phyloP scores from a whole-genome alignment of 2,888 invertebrate species.

The Sturmia bella region DNA sequence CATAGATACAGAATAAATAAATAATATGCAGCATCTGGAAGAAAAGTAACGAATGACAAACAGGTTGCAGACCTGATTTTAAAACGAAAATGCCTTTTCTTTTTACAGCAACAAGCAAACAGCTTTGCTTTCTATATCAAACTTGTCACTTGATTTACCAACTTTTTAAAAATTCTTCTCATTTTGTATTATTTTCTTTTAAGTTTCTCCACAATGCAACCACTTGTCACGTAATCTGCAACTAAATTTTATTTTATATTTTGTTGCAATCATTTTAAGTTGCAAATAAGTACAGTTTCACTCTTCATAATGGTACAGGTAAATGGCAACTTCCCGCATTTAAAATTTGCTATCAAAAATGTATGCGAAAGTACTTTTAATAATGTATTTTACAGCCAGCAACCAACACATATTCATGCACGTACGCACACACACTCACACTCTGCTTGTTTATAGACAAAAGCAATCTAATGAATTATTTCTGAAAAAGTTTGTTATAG shows the following conservation, averaged over 20 bases:
- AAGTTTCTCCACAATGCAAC: not conserved
- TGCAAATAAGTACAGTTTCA: constrained; percentile 41
- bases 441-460: not conserved
- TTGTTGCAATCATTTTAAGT: not conserved
- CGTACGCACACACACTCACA: not conserved
- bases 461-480: constrained; percentile 1
- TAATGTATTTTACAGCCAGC: constrained; percentile 1
- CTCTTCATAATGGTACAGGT: constrained; percentile 39
- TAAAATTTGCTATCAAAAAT: constrained; percentile 32
- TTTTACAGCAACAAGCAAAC: too few relatives aligned
- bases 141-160: too few relatives aligned
- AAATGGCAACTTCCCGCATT: constrained; percentile 53
- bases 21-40: too few relatives aligned
- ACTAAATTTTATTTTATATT: not conserved
- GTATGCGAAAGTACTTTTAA: constrained; percentile 33
- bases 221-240: not conserved
- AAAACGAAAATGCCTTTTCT: too few relatives aligned
- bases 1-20: too few relatives aligned
- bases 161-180: too few relatives aligned
- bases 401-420: not conserved
- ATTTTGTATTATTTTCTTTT: not conserved
- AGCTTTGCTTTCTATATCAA: too few relatives aligned
- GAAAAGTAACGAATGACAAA: too few relatives aligned
- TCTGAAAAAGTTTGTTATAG: not conserved
- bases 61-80: too few relatives aligned